Conservation (phyloP, 1,140 invertebrate genomes). For the Chironomus striatipennis region DNA sequence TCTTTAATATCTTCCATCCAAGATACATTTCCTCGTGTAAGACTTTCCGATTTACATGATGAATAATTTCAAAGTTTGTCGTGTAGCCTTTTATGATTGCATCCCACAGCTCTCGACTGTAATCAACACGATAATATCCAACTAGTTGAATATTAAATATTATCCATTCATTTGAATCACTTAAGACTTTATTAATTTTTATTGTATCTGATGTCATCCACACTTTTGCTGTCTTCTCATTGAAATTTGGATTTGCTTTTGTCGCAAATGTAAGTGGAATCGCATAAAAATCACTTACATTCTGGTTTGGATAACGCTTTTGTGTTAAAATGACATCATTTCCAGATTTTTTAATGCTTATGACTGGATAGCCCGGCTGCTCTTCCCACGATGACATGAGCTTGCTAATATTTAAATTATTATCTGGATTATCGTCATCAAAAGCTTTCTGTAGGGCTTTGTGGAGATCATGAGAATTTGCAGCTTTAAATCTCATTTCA, state of each 20-base stretch:
- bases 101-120: not conserved
- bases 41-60: not conserved
- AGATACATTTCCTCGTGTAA: not conserved
- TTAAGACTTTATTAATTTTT: not conserved
- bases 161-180: not conserved
- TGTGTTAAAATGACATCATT: not conserved
- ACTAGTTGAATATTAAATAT: constrained; percentile 3
- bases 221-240: not conserved
- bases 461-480: not conserved
- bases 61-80: not conserved
- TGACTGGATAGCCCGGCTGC: not conserved
- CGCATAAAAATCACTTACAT: not conserved
- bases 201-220: not conserved
- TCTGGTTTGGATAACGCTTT: not conserved
- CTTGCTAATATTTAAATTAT: not conserved
- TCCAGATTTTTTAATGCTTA: not conserved
- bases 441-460: not conserved
- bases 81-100: not conserved
- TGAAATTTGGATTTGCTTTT: not conserved
- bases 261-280: not conserved
- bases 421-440: not conserved
- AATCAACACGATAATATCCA: not conserved
- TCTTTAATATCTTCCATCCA: not conserved
- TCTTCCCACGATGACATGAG: not conserved
- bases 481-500: not conserved